phyloP scores from a whole-genome alignment of 2,888 invertebrate genomes.

The Escarpia spicata region DNA sequence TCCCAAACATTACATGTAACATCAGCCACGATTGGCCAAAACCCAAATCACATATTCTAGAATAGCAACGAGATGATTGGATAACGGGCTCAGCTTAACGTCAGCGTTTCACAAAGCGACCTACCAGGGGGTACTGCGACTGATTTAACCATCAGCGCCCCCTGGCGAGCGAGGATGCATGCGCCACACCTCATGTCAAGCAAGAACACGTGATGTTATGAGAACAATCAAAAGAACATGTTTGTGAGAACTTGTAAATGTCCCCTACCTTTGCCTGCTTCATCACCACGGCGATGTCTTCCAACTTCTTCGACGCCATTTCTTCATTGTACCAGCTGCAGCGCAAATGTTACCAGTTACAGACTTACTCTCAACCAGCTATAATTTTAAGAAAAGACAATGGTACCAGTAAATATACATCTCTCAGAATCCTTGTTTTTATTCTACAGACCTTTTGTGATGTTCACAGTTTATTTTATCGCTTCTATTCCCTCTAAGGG shows the following conservation, averaged over 20 bases:
- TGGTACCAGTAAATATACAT: too few species aligned
- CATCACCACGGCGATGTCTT: conserved; percentile 52
- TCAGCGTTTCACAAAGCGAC: too few species aligned
- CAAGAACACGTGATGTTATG: not conserved
- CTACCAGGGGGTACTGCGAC: not conserved
- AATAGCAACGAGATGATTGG: too few species aligned
- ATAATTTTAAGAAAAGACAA: not conserved
- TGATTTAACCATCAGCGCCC: not conserved
- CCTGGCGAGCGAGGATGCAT: not conserved
- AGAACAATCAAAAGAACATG: not conserved
- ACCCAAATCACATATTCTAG: too few species aligned
- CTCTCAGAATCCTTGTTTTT: too few species aligned
- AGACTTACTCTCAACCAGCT: not conserved
- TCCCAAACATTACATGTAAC: too few species aligned
- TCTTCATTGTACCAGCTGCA: conserved; percentile 54
- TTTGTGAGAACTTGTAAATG: not conserved
- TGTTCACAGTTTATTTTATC: too few species aligned
- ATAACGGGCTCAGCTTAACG: too few species aligned
- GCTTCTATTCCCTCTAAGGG: too few species aligned
- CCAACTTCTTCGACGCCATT: conserved; percentile 51
- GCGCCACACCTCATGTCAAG: not conserved
- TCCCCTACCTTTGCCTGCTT: conserved; percentile 49
- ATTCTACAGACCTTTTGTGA: too few species aligned
- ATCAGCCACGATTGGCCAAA: too few species aligned
- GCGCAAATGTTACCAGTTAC: conserved; percentile 29